phyloP scores from a whole-genome alignment of 2,113 vertebrate species.

The Nannobrachium achirus region DNA sequence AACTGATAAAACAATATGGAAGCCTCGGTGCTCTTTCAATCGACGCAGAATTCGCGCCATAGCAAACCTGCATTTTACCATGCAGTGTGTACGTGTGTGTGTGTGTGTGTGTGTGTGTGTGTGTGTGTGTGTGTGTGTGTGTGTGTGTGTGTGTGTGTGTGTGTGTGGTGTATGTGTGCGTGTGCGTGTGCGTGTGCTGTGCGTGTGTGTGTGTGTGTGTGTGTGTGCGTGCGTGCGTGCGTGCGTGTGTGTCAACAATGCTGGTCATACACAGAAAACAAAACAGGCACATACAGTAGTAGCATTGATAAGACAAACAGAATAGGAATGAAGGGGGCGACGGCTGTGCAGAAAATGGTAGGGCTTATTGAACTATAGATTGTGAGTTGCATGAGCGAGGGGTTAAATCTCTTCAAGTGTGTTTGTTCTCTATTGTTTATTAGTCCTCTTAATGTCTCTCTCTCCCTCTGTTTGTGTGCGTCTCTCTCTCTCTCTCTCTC shows the following conservation, averaged over 20 bases:
- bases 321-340: slow-evolving; percentile 23
- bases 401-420: slow-evolving; percentile 50
- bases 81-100: slow-evolving; percentile 7
- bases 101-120: slow-evolving; percentile 9
- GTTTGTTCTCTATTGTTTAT: slow-evolving; percentile 47
- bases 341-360: slow-evolving; percentile 67
- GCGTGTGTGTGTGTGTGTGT: neutral
- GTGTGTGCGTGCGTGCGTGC: slow-evolving; percentile 21
- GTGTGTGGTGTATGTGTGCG: neutral
- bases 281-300: slow-evolving; percentile 32
- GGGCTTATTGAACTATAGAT: slow-evolving; percentile 56
- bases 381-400: slow-evolving; percentile 38
- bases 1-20: slow-evolving; percentile 63
- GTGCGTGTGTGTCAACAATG: slow-evolving; percentile 5
- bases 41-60: neutral
- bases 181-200: neutral
- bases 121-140: slow-evolving; percentile 1
- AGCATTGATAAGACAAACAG: slow-evolving; percentile 61
- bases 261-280: slow-evolving; percentile 38
- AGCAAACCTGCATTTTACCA: slow-evolving; percentile 32
- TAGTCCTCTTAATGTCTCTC: slow-evolving; percentile 49
- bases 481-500: slow-evolving; percentile 32
- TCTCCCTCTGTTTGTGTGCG: slow-evolving; percentile 12
- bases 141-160: slow-evolving; percentile 5
- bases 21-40: slow-evolving; percentile 20